A percentile compares a stretch with the other conserved stretches of the same genome.
These are phyloP conservation scores for Rhinichthys osculus DNA, from an alignment of 2,797 vertebrate genomes.

Conservation along the genomic window DNA sequence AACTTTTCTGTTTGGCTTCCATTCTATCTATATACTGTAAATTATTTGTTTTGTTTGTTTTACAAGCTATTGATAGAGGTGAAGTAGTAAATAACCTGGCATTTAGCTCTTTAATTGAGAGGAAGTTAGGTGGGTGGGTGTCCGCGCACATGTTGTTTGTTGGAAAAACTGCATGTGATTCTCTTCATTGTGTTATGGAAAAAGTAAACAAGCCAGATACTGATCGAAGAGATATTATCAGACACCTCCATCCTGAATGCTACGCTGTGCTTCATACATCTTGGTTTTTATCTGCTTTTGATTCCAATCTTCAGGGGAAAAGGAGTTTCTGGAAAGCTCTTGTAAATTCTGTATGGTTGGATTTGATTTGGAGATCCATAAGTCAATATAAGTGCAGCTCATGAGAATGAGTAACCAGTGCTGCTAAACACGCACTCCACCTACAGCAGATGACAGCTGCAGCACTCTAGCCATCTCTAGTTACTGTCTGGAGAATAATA, in stretches of 20 bases:
- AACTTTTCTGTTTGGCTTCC: neutral
- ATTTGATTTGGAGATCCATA: constrained; percentile 29
- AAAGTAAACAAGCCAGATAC: constrained; percentile 7
- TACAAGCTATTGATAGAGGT: neutral
- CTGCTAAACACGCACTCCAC: constrained; percentile 39
- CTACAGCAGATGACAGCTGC: constrained; percentile 37
- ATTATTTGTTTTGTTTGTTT: neutral
- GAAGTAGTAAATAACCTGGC: neutral
- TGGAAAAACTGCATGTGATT: neutral
- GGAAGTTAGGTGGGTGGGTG: neutral
- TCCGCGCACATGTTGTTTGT: neutral
- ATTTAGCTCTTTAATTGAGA: neutral
- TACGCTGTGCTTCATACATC: neutral
- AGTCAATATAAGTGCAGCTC: constrained; percentile 19
- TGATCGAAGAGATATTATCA: neutral
- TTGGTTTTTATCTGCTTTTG: constrained; percentile 15
- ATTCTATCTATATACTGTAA: neutral
- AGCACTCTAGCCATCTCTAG: constrained; percentile 31
- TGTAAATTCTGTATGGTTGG: constrained; percentile 21
- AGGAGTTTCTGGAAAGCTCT: constrained; percentile 34
- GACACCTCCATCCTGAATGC: neutral
- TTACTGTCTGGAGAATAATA: constrained; percentile 20
- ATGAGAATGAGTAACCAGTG: constrained; percentile 4
- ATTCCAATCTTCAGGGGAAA: constrained; percentile 17
- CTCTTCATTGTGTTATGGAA: constrained; percentile 5